Evolutionary conservation across 2,113 vertebrate genomes (phyloP), one percentile per base, ranked within the genome.

Genomic region (Atractosteus spatula): DNA sequence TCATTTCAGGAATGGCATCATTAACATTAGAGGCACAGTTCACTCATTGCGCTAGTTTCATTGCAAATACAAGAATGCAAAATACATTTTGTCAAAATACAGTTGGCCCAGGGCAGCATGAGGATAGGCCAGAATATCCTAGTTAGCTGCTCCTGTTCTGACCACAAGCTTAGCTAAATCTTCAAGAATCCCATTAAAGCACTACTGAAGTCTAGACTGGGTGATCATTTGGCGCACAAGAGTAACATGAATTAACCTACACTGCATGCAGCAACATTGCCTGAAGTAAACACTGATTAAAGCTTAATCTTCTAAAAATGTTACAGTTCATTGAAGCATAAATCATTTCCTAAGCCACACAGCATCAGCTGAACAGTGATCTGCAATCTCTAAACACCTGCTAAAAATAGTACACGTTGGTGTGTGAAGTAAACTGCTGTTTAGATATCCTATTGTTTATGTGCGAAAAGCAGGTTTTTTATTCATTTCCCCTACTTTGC

Each of bases 111-210:
- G 75, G 67, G n/a, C 51, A 55, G 76, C 73, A 72, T 73, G 3
- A 68, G 72, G 41, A 67, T 65, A 29, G 45, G n/a, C 62, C 69
- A 78, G 10, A 63, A 57, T 68, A 73, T 51, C 55, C 59, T 65
- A 80, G 70, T 75, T 75, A 76, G 70, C 78, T 17, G 78, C 66
- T 70, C 51, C 70, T 79, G 69, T 85, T 85, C 84, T 82, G 85
- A 80, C 76, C 83, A 86, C 74, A 85, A 73, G 83, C 87, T 89
- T 91, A 93, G 85, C 86, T 86, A 91, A 87, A 92, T 91, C 88
- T 92, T 82, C 0, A 65, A 61, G 83, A 94, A 94, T 94, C 89
- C 88, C 89, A 93, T 94, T 94, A 92, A 89, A 93, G 80, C 85
- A 76, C 80, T 83, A 85, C 87, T 71, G 7, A 84, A 86, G 87